Base-by-base conservation (phyloP, 2,797 vertebrate genomes). In the Rhinella marina region DNA sequence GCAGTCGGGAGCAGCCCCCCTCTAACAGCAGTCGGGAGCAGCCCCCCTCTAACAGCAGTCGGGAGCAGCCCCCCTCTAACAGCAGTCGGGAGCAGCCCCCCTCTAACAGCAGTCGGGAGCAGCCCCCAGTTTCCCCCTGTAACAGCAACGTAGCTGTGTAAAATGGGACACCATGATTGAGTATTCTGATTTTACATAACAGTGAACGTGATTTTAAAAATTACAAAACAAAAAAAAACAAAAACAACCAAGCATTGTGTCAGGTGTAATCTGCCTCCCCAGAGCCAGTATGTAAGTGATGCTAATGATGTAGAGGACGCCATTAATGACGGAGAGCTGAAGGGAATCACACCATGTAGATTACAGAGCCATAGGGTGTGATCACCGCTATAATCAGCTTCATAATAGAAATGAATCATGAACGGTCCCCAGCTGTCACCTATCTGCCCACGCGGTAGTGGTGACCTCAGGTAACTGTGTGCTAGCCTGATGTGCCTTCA, bases 221-320 rank as follows among this genome's bases (percentile, higher is more conserved):
- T 12, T 12, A 56, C 11, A 56, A 56, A 56, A 14, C 11, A 56
- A 56, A 56, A 56, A 54, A 54, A 54, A 54, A 54, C 52, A 6
- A 54, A 59, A 59, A 59, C 17, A 25, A 1, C n/a, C 14, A n/a
- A 32, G 57, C 3, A 29, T 10, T 48, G 59, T 11, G 23, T 52
- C 82, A 32, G 52, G 17, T 41, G n/a, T 56, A 16, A 54, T 14
- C 81, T 29, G 62, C 50, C 66, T 29, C 52, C 64, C 41, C 66
- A 3, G 25, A 70, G 17, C 6, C 21, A 54, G 84, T 72, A 70
- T 57, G 62, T 66, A 85, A 88, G 59, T 29, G 25, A n/a, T 68
- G 68, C 61, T 32, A 21, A 32, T 66, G 25, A 56, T 3, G 77
- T 14, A 29, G 32, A 81, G 83, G 83, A 81, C 85, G 27, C 17